Conservation (phyloP, 1,140 invertebrate genomes). For the Drosophila leontia region DNA sequence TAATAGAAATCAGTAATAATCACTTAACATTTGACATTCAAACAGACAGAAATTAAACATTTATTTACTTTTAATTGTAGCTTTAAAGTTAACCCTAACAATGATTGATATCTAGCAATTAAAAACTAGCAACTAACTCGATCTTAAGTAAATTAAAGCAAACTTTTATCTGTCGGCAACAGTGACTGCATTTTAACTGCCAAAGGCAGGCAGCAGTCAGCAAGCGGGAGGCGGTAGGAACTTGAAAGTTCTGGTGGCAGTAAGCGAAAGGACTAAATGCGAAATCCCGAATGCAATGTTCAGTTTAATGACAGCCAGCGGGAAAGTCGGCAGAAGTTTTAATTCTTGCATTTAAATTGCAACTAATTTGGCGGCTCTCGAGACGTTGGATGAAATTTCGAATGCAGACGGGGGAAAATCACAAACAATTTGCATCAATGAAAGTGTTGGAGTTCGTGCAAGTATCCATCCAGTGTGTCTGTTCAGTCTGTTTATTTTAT, state of each 20-base stretch:
- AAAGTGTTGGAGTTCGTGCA: constrained; percentile 55
- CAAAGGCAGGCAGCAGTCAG: background rate
- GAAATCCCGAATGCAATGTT: constrained; percentile 51
- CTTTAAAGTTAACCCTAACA: constrained; percentile 1
- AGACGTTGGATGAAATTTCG: constrained; percentile 52
- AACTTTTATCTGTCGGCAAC: constrained; percentile 35
- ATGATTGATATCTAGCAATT: constrained; percentile 26
- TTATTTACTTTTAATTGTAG: background rate
- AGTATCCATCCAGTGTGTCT: constrained; percentile 23
- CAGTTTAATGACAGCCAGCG: constrained; percentile 48
- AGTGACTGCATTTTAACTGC: constrained; percentile 34
- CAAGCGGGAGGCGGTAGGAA: background rate
- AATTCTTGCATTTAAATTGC: constrained; percentile 78
- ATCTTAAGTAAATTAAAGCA: constrained; percentile 21
- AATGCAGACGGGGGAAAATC: constrained; percentile 65
- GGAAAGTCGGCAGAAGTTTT: constrained; percentile 52
- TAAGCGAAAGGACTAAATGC: constrained; percentile 8
- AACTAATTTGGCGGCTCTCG: constrained; percentile 72
- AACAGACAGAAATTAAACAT: background rate
- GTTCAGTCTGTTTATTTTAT: constrained; percentile 69
- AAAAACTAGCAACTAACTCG: constrained; percentile 1
- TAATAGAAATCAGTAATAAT: background rate
- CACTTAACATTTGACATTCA: background rate
- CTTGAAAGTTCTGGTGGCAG: constrained; percentile 18
- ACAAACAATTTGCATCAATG: constrained; percentile 78